Evolutionary conservation across 37 sponge, comb jelly and placozoan species (phyloP), one percentile per base, ranked within the genome.

Genomic region (Halichondria panicea): DNA sequence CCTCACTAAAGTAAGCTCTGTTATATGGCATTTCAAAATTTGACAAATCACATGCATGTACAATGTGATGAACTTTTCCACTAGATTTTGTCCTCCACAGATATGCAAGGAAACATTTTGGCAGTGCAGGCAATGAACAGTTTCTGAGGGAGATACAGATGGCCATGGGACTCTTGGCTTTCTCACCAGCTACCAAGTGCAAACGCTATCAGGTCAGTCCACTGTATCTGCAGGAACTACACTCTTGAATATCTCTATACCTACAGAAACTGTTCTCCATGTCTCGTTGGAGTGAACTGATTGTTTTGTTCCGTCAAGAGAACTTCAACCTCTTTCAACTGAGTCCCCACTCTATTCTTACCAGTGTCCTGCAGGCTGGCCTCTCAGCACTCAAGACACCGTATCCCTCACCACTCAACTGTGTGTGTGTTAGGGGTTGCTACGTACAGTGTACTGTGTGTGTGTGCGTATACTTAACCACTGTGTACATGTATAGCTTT

Each of bases 371-470:
- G 2, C 93, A 98, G 69, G 94, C 94, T 56, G 99, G 99, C 22
- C 89, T 98, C 36, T 87, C 95, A 40, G 88, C 96, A 52, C 86
- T 98, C 64, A 98, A 98, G 52, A 98, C 99, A 58, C 93, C 91
- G 95, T 94, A 94, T 86, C 80, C 79, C 59, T 32, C 27, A 40
- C 5, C 8, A 7, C 61, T n/a, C n/a, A 28, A 21, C 15, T 18
- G 52, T 48, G 11, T 18, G 15, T 48, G 15, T 18, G 13, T 15
- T 18, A 48, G 52, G 13, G 15, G 52, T 48, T 48, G 13, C 15
- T 48, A 48, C 52, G 11, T 48, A 48, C 52, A 48, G 52, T 48
- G 52, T 48, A 48, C 52, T 15, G 52, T 18, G 15, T 15, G 11
- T 11, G 15, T 48, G 11, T 48, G 52, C 13, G 52, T 18, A 48